Evolutionary conservation across 2,113 vertebrate species (phyloP), one percentile per base, ranked within the genome.

Genomic region (Pangasianodon hypophthalmus): DNA sequence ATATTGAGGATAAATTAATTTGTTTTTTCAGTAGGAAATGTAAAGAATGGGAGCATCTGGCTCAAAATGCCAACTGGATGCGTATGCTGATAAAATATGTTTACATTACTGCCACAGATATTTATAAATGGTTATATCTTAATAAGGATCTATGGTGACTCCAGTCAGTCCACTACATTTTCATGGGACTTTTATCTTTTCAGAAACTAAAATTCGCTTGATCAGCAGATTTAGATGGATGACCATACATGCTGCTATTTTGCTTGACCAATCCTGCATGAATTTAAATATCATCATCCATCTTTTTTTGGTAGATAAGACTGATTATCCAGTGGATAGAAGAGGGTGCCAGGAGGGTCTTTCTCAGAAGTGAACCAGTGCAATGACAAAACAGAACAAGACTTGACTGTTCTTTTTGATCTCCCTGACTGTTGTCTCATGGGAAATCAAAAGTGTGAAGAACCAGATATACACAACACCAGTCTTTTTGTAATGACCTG

Each of bases 401-500:
- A 62, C 52, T 29, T 52, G 54, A 54, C 3, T 56, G 8, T 13
- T 24, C 10, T 77, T 26, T 50, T 71, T 50, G 64, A 86, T 73
- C 69, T 46, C 6, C 24, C 14, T 18, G 52, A 60, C 13, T 24
- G 24, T 82, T 82, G 11, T 81, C 87, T 88, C 60, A 50, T 26
- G 29, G 87, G 75, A 88, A 88, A 69, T 83, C 46, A 69, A 41
- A 60, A 13, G 58, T 71, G 58, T 83, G 37, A 83, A 64, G n/a
- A 69, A 0, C 8, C 24, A 46, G 24, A 46, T 62, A 54, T 32
- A 48, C 9, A 58, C 19, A 44, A 75, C 52, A 44, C 50, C 50
- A 54, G 80, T 56, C 80, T 82, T 54, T 54, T 50, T 29, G 26
- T n/a, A 80, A 80, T 80, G 77, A 50, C 77, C 77, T 16, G 13